Conservation (phyloP, 2,888 invertebrate species). For the Andrena dorsata region DNA sequence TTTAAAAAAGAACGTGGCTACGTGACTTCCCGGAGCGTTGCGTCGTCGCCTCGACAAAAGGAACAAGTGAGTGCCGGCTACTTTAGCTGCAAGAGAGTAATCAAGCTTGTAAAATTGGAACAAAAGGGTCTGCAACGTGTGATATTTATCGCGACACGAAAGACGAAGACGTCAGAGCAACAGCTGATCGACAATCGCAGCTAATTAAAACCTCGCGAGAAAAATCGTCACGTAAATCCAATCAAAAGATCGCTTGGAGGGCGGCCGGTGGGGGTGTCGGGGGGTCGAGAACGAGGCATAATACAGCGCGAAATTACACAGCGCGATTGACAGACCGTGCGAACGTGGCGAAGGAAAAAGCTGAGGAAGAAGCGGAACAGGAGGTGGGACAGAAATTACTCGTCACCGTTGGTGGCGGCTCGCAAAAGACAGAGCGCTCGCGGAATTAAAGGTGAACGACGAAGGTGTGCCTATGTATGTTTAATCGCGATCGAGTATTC, state of each 20-base stretch:
- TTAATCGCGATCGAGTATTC: slow-evolving; percentile 83
- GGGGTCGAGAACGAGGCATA: neutral
- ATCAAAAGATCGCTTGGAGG: slow-evolving; percentile 23
- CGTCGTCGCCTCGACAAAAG: neutral
- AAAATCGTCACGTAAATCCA: slow-evolving; percentile 6
- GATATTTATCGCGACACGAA: neutral
- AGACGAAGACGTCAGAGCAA: neutral
- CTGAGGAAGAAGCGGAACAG: neutral
- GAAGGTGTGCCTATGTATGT: slow-evolving; percentile 81
- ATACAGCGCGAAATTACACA: slow-evolving; percentile 36
- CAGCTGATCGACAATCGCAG: slow-evolving; percentile 1
- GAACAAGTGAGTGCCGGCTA: neutral
- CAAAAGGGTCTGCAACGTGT: neutral
- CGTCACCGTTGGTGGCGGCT: slow-evolving; percentile 40
- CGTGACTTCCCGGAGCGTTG: no score
- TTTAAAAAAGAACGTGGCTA: no score
- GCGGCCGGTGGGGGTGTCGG: neutral
- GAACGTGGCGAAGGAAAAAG: slow-evolving; percentile 16
- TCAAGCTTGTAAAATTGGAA: neutral
- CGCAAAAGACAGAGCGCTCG: slow-evolving; percentile 67
- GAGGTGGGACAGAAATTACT: slow-evolving; percentile 54
- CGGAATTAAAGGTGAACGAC: slow-evolving; percentile 80
- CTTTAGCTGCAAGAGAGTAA: neutral
- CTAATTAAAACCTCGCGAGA: neutral
- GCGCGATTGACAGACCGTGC: slow-evolving; percentile 3